Evolutionary conservation across 2,888 invertebrate species (phyloP).

Genomic region (Hypolimnas misippus): DNA sequence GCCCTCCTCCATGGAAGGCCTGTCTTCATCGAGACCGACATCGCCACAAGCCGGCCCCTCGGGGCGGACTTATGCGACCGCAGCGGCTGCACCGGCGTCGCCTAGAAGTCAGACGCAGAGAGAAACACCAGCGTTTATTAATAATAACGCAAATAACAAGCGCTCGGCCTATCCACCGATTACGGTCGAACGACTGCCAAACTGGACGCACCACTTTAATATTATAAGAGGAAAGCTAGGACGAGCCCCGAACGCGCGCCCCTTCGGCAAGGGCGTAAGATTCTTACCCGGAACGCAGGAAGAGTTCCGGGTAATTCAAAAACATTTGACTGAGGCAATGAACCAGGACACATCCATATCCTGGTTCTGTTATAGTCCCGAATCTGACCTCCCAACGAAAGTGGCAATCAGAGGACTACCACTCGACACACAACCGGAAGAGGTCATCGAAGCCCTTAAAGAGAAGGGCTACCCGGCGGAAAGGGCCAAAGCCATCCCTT

Average conservation of each 20-base stretch:
- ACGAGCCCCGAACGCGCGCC: background rate
- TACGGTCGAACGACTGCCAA: background rate
- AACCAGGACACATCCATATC: background rate
- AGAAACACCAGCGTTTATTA: too few species aligned
- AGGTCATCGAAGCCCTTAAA: background rate
- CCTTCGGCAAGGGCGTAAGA: background rate
- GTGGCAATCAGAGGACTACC: background rate
- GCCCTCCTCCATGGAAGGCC: too few species aligned
- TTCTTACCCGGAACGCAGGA: background rate
- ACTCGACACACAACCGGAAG: background rate
- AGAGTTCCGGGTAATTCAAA: background rate
- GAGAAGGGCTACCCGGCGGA: background rate
- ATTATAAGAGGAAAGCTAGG: background rate
- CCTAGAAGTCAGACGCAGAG: too few species aligned
- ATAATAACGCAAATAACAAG: too few species aligned
- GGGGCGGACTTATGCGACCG: too few species aligned
- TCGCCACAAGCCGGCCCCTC: too few species aligned
- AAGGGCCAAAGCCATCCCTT: background rate
- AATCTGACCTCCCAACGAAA: background rate
- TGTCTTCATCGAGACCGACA: too few species aligned
- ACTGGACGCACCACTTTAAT: background rate
- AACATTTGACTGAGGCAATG: background rate
- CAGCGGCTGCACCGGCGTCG: too few species aligned
- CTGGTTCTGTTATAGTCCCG: slow-evolving; percentile 1
- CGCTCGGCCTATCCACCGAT: background rate